Percentiles rank a stretch among this genome's conserved stretches.
Conservation (phyloP, 2,113 vertebrate species). For the Bothrops jararaca region DNA sequence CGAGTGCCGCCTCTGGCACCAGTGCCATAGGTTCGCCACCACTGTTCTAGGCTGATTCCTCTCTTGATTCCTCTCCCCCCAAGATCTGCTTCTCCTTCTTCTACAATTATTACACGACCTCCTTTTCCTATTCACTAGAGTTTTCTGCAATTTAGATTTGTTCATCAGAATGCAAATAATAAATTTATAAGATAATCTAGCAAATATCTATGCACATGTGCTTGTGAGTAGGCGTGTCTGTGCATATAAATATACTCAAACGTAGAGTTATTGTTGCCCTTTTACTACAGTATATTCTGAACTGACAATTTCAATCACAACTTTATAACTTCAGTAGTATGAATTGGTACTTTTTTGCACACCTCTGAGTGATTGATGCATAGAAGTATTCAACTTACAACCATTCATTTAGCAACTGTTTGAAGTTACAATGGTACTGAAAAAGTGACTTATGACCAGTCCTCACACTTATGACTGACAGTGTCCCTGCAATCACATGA, state of each 20-base stretch:
- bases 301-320: background rate
- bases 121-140: background rate
- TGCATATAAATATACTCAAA: background rate
- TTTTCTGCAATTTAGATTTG: background rate
- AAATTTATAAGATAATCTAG: background rate
- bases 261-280: background rate
- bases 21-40: too few species aligned
- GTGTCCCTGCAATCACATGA: too few species aligned
- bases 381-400: too few species aligned
- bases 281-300: background rate
- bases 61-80: too few species aligned
- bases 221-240: background rate
- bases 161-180: background rate
- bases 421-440: too few species aligned
- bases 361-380: background rate
- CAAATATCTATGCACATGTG: background rate
- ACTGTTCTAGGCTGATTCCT: too few species aligned
- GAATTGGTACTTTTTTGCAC: background rate
- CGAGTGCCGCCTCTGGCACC: too few species aligned
- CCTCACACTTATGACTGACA: too few species aligned
- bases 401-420: too few species aligned
- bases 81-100: too few species aligned
- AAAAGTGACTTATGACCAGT: too few species aligned
- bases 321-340: background rate
- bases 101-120: background rate